These are phyloP conservation scores for Xiphias gladius DNA, from an alignment of 2,113 vertebrate genomes.

Conservation along the genomic window DNA sequence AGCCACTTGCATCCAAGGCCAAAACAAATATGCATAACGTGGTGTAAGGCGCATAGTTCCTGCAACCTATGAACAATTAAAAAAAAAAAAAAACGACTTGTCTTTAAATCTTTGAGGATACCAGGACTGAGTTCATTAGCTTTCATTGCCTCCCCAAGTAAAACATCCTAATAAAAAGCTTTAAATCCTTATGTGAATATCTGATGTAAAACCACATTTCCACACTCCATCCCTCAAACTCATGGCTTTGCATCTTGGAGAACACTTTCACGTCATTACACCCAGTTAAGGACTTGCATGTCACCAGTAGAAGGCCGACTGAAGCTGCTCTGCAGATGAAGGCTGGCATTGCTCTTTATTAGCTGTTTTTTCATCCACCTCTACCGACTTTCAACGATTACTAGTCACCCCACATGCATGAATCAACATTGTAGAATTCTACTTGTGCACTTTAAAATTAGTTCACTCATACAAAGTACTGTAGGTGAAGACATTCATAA, in stretches of 20 bases:
- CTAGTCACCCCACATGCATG: slow-evolving; percentile 9
- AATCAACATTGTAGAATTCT: neutral
- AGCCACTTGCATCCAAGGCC: neutral
- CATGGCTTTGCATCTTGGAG: neutral
- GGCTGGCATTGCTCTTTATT: neutral
- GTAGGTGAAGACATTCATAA: slow-evolving; percentile 6
- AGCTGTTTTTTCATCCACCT: neutral
- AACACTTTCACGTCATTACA: neutral
- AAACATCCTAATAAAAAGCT: neutral
- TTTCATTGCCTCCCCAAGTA: neutral
- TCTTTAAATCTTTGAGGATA: neutral
- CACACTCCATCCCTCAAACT: neutral
- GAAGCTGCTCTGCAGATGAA: neutral
- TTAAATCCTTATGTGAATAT: neutral
- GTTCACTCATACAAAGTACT: neutral
- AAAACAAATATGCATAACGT: neutral
- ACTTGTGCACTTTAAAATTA: neutral
- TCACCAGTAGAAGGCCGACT: neutral
- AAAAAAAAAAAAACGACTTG: neutral
- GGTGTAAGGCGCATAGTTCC: neutral
- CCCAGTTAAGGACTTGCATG: neutral
- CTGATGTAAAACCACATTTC: neutral
- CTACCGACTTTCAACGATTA: neutral
- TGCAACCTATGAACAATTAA: neutral
- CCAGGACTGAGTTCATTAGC: neutral